A percentile compares a stretch with the other conserved stretches of the same genome.
Conservation (phyloP, 1,140 invertebrate species). For the Dendrolimus punctatus region DNA sequence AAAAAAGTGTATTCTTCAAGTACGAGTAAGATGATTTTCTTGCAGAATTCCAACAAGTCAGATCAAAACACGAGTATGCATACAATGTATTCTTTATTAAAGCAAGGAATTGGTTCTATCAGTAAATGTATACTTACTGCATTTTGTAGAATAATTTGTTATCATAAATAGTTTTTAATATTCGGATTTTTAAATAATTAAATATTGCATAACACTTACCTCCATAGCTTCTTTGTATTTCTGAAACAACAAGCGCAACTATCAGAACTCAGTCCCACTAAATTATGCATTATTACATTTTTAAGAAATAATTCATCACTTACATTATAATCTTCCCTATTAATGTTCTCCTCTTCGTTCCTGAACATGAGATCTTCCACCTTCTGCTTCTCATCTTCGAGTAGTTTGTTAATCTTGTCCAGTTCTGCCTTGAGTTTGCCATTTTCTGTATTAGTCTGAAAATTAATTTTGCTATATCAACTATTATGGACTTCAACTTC, state of each 20-base stretch:
- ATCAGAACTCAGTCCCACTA: background rate
- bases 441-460: slow-evolving; percentile 61
- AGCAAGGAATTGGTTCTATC: too few species aligned
- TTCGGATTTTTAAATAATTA: background rate
- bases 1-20: too few species aligned
- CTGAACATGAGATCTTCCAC: slow-evolving; percentile 94
- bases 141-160: too few species aligned
- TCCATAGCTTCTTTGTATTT: slow-evolving; percentile 75
- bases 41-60: too few species aligned
- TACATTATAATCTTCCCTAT: slow-evolving; percentile 68
- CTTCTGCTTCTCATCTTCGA: slow-evolving; percentile 91
- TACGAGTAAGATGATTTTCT: too few species aligned
- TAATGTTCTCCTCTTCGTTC: slow-evolving; percentile 88
- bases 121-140: too few species aligned
- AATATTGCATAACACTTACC: slow-evolving; percentile 68
- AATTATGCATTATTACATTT: background rate
- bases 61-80: too few species aligned
- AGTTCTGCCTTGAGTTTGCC: slow-evolving; percentile 78
- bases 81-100: too few species aligned
- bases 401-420: slow-evolving; percentile 75
- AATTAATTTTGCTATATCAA: slow-evolving; percentile 2
- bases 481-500: background rate
- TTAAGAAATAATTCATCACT: slow-evolving; percentile 11
- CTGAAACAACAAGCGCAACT: slow-evolving; percentile 48
- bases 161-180: too few species aligned